Conservation (phyloP, 2,113 vertebrate species). For the Hylia prasina region DNA sequence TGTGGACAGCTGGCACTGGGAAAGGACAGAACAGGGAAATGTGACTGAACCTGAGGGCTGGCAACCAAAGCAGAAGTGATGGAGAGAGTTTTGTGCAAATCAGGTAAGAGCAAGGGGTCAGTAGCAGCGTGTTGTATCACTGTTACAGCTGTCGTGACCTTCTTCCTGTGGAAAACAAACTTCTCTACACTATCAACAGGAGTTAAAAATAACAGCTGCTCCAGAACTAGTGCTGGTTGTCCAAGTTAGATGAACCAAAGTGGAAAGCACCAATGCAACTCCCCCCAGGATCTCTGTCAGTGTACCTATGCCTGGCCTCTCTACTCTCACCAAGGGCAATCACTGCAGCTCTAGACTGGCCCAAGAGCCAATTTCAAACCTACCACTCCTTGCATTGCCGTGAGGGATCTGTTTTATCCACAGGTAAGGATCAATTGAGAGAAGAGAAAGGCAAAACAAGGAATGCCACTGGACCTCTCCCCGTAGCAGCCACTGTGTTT, state of each 20-base stretch:
- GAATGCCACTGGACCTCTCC: not conserved
- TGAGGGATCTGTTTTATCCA: rapidly evolving
- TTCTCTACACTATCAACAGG: not conserved
- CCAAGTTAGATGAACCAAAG: not conserved
- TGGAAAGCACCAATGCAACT: not conserved
- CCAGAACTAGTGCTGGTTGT: not conserved
- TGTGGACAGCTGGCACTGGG: not conserved
- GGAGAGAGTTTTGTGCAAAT: not conserved
- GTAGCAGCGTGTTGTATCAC: not conserved
- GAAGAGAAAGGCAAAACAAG: not conserved
- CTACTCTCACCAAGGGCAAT: not conserved
- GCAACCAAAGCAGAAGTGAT: rapidly evolving
- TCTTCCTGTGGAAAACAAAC: not conserved
- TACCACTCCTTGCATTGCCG: not conserved
- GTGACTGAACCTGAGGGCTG: not conserved
- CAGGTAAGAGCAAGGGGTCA: not conserved
- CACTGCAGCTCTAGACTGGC: not conserved
- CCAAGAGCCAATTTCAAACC: not conserved
- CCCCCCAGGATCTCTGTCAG: not conserved
- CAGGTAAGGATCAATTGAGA: not conserved
- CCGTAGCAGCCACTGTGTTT: not conserved
- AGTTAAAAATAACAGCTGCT: not conserved
- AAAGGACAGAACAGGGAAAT: not conserved
- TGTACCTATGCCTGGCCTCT: not conserved
- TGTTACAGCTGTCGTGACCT: not conserved